Base-by-base conservation (phyloP, 2,888 invertebrate species). In the Mythimna lalbum region DNA sequence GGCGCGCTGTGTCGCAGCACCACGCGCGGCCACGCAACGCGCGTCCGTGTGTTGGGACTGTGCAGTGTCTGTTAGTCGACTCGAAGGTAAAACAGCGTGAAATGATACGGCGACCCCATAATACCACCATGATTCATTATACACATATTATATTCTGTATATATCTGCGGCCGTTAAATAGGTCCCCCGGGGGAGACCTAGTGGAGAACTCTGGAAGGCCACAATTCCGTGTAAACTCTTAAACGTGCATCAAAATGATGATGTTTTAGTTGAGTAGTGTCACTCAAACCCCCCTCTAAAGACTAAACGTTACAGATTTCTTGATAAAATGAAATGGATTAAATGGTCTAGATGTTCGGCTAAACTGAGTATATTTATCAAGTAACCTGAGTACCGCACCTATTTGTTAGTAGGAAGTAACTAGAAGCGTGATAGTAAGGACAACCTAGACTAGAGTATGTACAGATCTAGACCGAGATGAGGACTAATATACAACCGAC, bases 141-240 rank as follows among this genome's bases (percentile, higher is more conserved):
- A 95, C 92, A 95, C 92, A 93, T 92, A 90, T 86, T 83, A 90
- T 90, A 91, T 87, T 87, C 73, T 84, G 79, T 87, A 89, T 88
- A 88, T 83, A 86, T 68, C 88, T 92, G 92, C 92, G 93, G 94
- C 94, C 94, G 85, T 84, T 85, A 82, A 78, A 78, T 85, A 87
- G 89, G 86, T 85, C 82, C 85, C 84, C 81, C 67, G 74, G 70
- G 73, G 83, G 85, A 89, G 83, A 87, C 90, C 92, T 88, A 92
- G 96, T 96, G 96, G 96, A 96, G 96, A 96, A 96, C 96, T 96
- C 96, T 94, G 96, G 96, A 96, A 96, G 95, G 94, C 95, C 95
- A 95, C 94, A 90, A 78, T 88, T 84, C 85, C 88, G 88, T 86
- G 83, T 80, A 76, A 82, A 88, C 84, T 83, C 83, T 83, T 87